Conservation (phyloP, 1,140 invertebrate species). For the Chionoecetes opilio region DNA sequence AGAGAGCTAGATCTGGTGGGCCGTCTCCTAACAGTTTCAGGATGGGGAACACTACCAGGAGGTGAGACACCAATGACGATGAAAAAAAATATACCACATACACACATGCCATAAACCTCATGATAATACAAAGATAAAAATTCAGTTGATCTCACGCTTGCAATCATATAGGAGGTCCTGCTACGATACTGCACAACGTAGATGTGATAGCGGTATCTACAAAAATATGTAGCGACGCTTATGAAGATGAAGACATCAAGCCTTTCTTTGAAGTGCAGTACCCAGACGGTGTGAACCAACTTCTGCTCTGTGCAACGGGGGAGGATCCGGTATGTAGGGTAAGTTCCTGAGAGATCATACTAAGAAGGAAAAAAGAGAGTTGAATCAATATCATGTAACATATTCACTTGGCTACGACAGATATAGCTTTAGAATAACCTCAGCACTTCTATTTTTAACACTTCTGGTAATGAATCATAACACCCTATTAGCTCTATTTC, state of each 20-base stretch:
- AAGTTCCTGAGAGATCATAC: too few species aligned
- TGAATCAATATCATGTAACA: too few species aligned
- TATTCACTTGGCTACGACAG: too few species aligned
- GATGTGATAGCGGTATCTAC: constrained; percentile 32
- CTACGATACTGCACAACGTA: constrained; percentile 52
- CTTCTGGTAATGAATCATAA: too few species aligned
- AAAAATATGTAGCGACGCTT: constrained; percentile 41
- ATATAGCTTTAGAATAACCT: too few species aligned
- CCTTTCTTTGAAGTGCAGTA: constrained; percentile 37
- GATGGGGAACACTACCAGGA: constrained; percentile 38
- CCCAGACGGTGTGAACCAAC: constrained; percentile 20
- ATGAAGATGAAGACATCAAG: neutral
- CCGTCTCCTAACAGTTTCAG: constrained; percentile 37
- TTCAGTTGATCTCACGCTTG: too few species aligned
- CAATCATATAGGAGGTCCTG: neutral
- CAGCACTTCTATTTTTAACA: too few species aligned
- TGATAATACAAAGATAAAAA: too few species aligned
- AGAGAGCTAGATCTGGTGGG: neutral
- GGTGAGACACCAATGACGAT: neutral
- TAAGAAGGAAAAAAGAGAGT: too few species aligned
- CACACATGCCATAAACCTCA: too few species aligned
- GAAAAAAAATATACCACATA: too few species aligned
- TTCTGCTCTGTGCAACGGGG: constrained; percentile 46
- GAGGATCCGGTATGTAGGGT: constrained; percentile 54
- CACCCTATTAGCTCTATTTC: too few species aligned